Percentiles rank a stretch among this genome's conserved stretches.
Conservation (phyloP, 2,113 vertebrate species). For the Cyanoramphus novaezelandiae region DNA sequence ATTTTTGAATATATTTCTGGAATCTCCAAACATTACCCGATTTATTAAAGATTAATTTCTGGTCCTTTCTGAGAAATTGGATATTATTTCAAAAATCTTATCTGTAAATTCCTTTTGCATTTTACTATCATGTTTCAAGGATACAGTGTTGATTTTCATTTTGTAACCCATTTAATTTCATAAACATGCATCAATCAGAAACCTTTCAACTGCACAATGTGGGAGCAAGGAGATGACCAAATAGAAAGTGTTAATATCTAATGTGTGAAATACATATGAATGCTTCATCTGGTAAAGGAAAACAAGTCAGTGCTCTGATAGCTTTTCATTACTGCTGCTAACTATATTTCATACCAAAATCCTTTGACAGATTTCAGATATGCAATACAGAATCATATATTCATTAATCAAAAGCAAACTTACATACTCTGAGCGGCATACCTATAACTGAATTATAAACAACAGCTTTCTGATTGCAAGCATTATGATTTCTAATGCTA, state of each 20-base stretch:
- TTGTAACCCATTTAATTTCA: neutral
- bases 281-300: neutral
- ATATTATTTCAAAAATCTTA: neutral
- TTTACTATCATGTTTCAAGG: neutral
- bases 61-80: neutral
- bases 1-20: neutral
- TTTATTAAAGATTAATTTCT: neutral
- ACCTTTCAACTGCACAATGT: neutral
- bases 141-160: neutral
- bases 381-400: neutral
- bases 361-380: neutral
- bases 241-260: neutral
- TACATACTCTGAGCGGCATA: neutral
- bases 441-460: neutral
- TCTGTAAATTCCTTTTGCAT: neutral
- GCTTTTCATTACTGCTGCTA: neutral
- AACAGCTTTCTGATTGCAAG: neutral
- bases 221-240: neutral
- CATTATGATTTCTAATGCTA: neutral
- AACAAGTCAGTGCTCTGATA: neutral
- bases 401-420: neutral
- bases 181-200: neutral
- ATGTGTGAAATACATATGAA: neutral
- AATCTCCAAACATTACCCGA: neutral
- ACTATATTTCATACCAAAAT: neutral